Percentiles rank a stretch among this genome's conserved stretches.
phyloP scores from a whole-genome alignment of 2,113 vertebrate genomes.

The Tachysurus fulvidraco region DNA sequence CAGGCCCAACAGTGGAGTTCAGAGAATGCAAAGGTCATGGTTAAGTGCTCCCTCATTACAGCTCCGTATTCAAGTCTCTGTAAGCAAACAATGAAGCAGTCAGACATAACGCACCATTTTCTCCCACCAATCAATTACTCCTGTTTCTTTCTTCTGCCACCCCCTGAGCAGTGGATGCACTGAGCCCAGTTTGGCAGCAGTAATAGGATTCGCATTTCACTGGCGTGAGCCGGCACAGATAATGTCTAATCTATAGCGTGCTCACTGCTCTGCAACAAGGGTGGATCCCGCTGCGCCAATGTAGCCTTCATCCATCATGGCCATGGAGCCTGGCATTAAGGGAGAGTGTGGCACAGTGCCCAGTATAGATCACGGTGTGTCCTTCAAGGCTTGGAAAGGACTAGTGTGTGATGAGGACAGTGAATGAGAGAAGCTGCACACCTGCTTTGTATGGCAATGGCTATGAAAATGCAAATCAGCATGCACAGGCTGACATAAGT shows the following conservation, averaged over 20 bases:
- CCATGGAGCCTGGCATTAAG: constrained; percentile 34
- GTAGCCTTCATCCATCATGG: constrained; percentile 47
- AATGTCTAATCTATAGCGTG: constrained; percentile 51
- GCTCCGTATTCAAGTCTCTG: constrained; percentile 34
- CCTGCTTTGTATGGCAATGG: background rate
- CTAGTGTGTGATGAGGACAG: constrained; percentile 28
- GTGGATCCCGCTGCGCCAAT: constrained; percentile 34
- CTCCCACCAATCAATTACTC: constrained; percentile 49
- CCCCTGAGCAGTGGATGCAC: constrained; percentile 21
- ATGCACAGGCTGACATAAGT: constrained; percentile 47
- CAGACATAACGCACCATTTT: constrained; percentile 39
- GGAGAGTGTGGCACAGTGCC: constrained; percentile 24
- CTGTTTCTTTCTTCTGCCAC: constrained; percentile 31
- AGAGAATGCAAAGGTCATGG: constrained; percentile 40
- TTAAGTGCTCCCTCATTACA: constrained; percentile 43
- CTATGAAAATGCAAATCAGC: constrained; percentile 47
- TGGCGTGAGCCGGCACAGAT: constrained; percentile 42
- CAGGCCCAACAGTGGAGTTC: constrained; percentile 21
- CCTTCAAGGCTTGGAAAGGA: constrained; percentile 35
- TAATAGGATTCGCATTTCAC: constrained; percentile 45
- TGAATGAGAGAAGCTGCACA: background rate
- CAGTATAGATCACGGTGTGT: constrained; percentile 32
- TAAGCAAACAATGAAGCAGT: constrained; percentile 48
- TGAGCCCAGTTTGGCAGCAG: constrained; percentile 20
- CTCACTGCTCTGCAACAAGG: constrained; percentile 44